Percentiles rank a stretch among this genome's conserved stretches.
These are phyloP conservation scores for Aphrocallistes beatrix DNA, from an alignment of 37 sponge, comb jelly and placozoan species.

Conservation along the genomic window DNA sequence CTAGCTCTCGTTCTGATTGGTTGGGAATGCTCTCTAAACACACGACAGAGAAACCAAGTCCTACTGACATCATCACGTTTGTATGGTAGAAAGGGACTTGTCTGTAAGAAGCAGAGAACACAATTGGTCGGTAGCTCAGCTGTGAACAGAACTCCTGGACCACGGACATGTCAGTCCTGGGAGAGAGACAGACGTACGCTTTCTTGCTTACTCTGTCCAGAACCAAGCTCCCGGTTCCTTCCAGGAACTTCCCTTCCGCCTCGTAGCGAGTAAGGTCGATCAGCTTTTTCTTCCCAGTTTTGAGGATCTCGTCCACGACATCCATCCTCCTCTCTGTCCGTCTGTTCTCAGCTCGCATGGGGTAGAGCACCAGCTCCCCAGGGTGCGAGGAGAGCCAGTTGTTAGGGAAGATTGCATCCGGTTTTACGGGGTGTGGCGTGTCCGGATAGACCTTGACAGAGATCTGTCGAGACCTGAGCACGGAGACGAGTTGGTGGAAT, in stretches of 20 bases:
- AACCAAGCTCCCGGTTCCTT: conserved; percentile 77
- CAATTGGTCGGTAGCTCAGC: conserved; percentile 29
- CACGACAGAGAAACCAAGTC: conserved; percentile 30
- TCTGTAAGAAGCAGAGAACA: conserved; percentile 23
- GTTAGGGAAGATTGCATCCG: conserved; percentile 65
- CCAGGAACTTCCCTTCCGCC: conserved; percentile 34
- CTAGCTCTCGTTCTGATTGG: conserved; percentile 8
- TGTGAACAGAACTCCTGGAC: conserved; percentile 32
- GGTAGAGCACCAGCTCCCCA: conserved; percentile 35
- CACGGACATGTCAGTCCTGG: conserved; percentile 29
- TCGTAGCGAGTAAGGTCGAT: conserved; percentile 42
- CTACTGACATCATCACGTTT: conserved; percentile 55
- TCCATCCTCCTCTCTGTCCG: conserved; percentile 34
- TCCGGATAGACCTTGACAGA: conserved; percentile 30
- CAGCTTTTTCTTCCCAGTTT: neutral
- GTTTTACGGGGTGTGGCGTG: neutral
- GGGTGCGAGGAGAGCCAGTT: conserved; percentile 64
- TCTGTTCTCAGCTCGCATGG: conserved; percentile 40
- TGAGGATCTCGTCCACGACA: conserved; percentile 19
- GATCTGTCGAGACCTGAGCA: conserved; percentile 21
- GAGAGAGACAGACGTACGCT: conserved; percentile 44
- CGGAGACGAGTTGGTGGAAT: conserved; percentile 31
- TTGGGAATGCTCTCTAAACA: conserved; percentile 41
- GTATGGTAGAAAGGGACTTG: conserved; percentile 56
- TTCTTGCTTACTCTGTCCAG: conserved; percentile 48